Evolutionary conservation across 2,797 vertebrate genomes (phyloP).

Genomic region (Cyclura pinguis): DNA sequence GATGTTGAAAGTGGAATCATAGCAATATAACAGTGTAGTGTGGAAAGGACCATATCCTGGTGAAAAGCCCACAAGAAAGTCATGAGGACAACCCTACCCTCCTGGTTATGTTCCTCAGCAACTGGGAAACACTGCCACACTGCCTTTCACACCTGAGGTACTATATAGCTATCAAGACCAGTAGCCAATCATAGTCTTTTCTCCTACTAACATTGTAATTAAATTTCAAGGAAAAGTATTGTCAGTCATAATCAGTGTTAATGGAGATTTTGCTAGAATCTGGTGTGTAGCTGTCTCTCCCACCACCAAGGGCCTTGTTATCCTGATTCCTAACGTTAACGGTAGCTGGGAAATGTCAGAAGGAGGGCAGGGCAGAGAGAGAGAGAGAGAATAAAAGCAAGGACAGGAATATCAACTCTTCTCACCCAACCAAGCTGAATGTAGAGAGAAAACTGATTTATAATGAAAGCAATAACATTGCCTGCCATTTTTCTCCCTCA

Average conservation of each 20-base stretch:
- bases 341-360: background rate
- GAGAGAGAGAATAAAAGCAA: conserved; percentile 35
- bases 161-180: background rate
- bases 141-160: background rate
- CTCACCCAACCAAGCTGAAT: conserved; percentile 16
- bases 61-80: background rate
- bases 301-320: too few relatives aligned
- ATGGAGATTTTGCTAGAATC: conserved; percentile 36
- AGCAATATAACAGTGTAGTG: too few relatives aligned
- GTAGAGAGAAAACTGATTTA: conserved; percentile 67
- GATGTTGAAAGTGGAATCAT: too few relatives aligned
- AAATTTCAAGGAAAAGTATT: background rate
- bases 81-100: background rate
- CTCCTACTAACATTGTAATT: background rate
- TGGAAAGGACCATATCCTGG: background rate
- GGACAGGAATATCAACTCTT: background rate
- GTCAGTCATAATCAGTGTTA: background rate
- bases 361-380: too few relatives aligned
- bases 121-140: background rate
- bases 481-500: conserved; percentile 76
- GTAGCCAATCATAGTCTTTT: background rate
- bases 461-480: conserved; percentile 77
- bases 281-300: too few relatives aligned
- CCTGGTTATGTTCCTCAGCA: too few relatives aligned
- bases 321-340: conserved; percentile 35